A percentile compares a stretch with the other conserved stretches of the same genome.
Evolutionary conservation across 1,140 invertebrate genomes (phyloP).

Genomic region (Musca vetustissima): DNA sequence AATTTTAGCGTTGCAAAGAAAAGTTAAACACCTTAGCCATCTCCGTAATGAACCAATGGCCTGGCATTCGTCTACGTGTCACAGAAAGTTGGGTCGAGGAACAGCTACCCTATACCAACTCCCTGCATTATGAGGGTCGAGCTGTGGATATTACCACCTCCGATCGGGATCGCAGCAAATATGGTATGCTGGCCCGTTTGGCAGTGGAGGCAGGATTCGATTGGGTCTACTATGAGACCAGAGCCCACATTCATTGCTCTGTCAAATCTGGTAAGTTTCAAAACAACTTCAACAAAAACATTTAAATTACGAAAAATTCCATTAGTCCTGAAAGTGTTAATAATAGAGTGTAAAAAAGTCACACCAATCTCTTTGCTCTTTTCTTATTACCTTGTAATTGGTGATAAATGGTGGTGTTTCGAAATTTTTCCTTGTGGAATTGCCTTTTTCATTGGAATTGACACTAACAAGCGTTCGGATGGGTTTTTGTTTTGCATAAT

Average conservation of each 20-base stretch:
- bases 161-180: slow-evolving; percentile 88
- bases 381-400: too few relatives aligned
- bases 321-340: too few relatives aligned
- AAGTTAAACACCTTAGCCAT: slow-evolving; percentile 93
- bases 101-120: slow-evolving; percentile 73
- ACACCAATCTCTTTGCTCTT: too few relatives aligned
- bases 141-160: slow-evolving; percentile 95
- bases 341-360: too few relatives aligned
- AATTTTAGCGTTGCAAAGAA: slow-evolving; percentile 88
- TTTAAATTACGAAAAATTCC: not conserved
- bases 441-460: slow-evolving; percentile 40
- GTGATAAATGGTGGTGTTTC: too few relatives aligned
- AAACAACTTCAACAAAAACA: not conserved
- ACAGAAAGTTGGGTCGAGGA: slow-evolving; percentile 95
- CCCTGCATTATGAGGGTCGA: slow-evolving; percentile 92
- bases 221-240: slow-evolving; percentile 96
- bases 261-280: slow-evolving; percentile 89
- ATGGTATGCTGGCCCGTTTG: slow-evolving; percentile 93
- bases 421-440: slow-evolving; percentile 1
- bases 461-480: slow-evolving; percentile 54
- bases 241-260: slow-evolving; percentile 95
- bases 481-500: slow-evolving; percentile 50
- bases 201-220: slow-evolving; percentile 97
- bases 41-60: slow-evolving; percentile 98
- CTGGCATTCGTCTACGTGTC: slow-evolving; percentile 86